Base-by-base conservation (phyloP, 2,888 invertebrate species). In the Tinea trinotella region DNA sequence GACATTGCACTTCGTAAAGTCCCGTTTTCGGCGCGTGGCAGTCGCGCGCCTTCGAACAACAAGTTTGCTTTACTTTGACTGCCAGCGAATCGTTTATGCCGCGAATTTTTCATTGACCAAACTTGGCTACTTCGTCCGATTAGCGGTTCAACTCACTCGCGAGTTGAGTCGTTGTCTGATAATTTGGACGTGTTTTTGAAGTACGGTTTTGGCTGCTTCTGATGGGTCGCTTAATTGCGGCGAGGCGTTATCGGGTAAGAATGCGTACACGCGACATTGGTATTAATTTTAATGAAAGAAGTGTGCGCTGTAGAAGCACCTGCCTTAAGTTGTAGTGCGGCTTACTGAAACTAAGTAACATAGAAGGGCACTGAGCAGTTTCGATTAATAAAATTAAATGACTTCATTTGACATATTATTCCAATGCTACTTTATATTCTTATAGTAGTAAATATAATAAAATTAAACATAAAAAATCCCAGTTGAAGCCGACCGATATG, bases 231-330 rank as follows among this genome's bases (percentile, higher is more conserved):
- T 84, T 85, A 84, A 84, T 85, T 85, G 83, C 82, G 70, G 60
- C 68, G 70, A 81, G 81, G 84, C 84, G 84, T 83, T 85, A 84
- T 84, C 84, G 78, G 73, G 82, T 82, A 85, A 83, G 84, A 85
- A 85, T 85, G 83, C 79, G 81, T 79, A 82, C 83, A 82, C 84
- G 84, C 84, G 84, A 85, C 84, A 84, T 81, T 76, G 82, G 83
- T 84, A 85, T 85, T 84, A 85, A 84, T 85, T 83, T 83, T 83
- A 85, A 84, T 84, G 84, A 81, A 83, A 81, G 83, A 83, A 84
- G 84, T 84, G 84, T 78, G 83, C 83, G 79, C 67, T 66, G 65
- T 69, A 59, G 58, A 65, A 67, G 70, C 84, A 85, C 84, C 84
- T 85, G 84, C 84, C 72, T 65, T 20, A 62, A 50, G 68, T 71